Base-by-base conservation (phyloP, 2,888 invertebrate genomes). In the Serripes groenlandicus region DNA sequence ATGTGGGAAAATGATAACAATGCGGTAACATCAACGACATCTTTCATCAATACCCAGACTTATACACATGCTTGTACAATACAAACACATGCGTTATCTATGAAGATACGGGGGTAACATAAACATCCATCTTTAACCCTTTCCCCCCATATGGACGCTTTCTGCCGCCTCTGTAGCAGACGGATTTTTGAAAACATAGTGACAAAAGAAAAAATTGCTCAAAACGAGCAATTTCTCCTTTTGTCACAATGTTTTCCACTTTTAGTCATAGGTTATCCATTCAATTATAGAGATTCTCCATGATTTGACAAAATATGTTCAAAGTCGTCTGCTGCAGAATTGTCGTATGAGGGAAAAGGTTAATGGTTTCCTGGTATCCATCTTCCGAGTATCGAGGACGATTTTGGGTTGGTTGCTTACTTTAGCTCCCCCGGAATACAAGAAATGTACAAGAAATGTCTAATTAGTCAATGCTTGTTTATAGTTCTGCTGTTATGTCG, bases 401-500 rank as follows among this genome's bases (percentile, higher is more conserved):
- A 34, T 28, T 62, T 3, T n/a, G n/a, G n/a, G n/a, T n/a, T n/a
- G 21, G n/a, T 62, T 2, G 34, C 34, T 62, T 62, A n/a, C 34
- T 62, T 62, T 28, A 58, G 34, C 34, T 34, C n/a, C n/a, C 34
- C n/a, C 34, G 32, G 62, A 62, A 62, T 62, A 62, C 62, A 34
- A 21, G n/a, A 62, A 34, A 62, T 62, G 18, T 34, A 32, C 21
- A 21, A 62, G 62, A 30, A 62, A 62, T 62, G 34, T 62, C 32
- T n/a, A 34, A 28, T 62, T 62, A 34, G n/a, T 62, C n/a, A 28
- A 23, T 30, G 26, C 23, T 2, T 66, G 66, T 66, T 66, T 66
- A 15, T 26, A 9, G 37, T 66, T 42, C 37, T 66, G 66, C 66
- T 66, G 66, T 66, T 66, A 35, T 66, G 66, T 66, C 66, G 66